Evolutionary conservation across 2,113 vertebrate genomes (phyloP).

Genomic region (Brachyhypopomus gauderio): DNA sequence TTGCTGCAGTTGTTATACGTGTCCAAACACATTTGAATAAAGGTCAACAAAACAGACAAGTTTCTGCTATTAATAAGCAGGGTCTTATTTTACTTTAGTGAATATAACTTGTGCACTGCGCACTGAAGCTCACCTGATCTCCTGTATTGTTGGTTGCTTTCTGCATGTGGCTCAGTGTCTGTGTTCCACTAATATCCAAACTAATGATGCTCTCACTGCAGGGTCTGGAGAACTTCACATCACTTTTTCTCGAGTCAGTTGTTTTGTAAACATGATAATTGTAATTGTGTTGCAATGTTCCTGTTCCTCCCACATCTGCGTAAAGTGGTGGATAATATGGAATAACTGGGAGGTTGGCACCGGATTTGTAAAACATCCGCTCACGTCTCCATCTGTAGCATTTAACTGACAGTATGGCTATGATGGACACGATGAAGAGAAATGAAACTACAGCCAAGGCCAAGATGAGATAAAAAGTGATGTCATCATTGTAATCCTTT

Average conservation of each 20-base stretch:
- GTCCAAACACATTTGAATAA: too few relatives aligned
- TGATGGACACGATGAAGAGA: too few relatives aligned
- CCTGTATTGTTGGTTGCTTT: constrained; percentile 3
- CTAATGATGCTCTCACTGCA: constrained; percentile 23
- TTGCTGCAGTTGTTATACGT: too few relatives aligned
- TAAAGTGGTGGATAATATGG: constrained; percentile 47
- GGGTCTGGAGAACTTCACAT: constrained; percentile 43
- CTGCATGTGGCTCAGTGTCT: constrained; percentile 8
- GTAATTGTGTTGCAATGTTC: constrained; percentile 47
- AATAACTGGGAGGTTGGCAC: constrained; percentile 39
- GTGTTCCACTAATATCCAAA: constrained; percentile 25
- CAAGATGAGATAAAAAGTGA: too few relatives aligned
- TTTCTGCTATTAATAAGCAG: too few relatives aligned
- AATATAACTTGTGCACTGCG: too few relatives aligned
- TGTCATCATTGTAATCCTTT: too few relatives aligned
- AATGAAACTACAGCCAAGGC: too few relatives aligned
- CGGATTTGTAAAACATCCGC: constrained; percentile 38
- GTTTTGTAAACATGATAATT: constrained; percentile 54
- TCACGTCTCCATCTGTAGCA: too few relatives aligned
- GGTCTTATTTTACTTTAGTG: too few relatives aligned
- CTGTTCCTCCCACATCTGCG: constrained; percentile 44
- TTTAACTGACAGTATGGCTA: too few relatives aligned
- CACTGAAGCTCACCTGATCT: constrained; percentile 28
- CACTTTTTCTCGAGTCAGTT: constrained; percentile 74
- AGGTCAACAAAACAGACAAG: too few relatives aligned